Evolutionary conservation across 2,888 invertebrate genomes (phyloP).

Genomic region (Drosophila aldrichi): DNA sequence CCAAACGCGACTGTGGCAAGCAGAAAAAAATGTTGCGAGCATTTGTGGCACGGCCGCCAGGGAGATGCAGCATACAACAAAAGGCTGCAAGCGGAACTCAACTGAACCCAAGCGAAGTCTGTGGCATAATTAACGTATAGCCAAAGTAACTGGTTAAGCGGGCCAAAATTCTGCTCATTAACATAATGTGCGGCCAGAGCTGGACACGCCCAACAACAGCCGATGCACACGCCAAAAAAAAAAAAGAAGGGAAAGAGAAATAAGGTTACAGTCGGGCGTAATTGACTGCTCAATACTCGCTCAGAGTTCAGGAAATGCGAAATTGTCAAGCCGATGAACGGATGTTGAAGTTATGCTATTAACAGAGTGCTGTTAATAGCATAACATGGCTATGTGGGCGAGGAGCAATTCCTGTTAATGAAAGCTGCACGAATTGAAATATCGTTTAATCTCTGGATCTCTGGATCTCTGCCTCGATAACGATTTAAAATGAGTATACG

Average conservation of each 20-base stretch:
- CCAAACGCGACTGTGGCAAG: slow-evolving; percentile 1
- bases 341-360: no score
- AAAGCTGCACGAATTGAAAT: no score
- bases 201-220: slow-evolving; percentile 23
- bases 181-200: slow-evolving; percentile 77
- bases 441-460: no score
- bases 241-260: no score
- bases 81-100: slow-evolving; percentile 38
- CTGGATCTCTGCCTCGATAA: no score
- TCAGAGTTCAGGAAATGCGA: not conserved
- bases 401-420: no score
- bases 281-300: not conserved
- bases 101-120: slow-evolving; percentile 20
- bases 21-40: slow-evolving; percentile 31
- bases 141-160: slow-evolving; percentile 29
- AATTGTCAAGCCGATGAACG: no score
- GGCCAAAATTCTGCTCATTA: slow-evolving; percentile 73
- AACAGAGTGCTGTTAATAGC: no score
- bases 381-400: no score
- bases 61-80: slow-evolving; percentile 40
- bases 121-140: slow-evolving; percentile 68
- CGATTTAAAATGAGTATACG: no score
- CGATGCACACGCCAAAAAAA: not conserved
- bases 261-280: not conserved
- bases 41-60: slow-evolving; percentile 21